Percentiles rank a stretch among this genome's conserved stretches.
Conservation (phyloP, 2,113 vertebrate species). For the human (Homo sapiens) region DNA sequence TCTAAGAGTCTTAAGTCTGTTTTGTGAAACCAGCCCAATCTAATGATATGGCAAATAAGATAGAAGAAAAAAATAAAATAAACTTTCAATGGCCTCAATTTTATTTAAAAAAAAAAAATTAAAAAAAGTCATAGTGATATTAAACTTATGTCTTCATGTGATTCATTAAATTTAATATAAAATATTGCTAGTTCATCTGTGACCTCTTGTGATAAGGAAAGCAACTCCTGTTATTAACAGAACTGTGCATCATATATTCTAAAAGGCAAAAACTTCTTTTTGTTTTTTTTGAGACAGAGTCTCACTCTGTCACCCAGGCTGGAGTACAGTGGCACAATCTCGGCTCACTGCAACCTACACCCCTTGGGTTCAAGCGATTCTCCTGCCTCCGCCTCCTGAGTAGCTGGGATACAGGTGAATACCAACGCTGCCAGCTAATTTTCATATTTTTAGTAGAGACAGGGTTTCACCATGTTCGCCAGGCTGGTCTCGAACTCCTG, state of each 20-base stretch:
- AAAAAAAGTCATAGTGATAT: not conserved
- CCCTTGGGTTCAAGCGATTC: too few species aligned
- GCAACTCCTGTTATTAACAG: not conserved
- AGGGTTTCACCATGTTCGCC: too few species aligned
- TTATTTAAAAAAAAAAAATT: not conserved
- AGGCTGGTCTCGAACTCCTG: too few species aligned
- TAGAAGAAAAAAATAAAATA: not conserved
- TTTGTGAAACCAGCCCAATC: not conserved
- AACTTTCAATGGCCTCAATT: not conserved
- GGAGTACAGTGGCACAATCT: too few species aligned
- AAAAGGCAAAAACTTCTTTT: not conserved
- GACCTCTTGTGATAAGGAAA: not conserved
- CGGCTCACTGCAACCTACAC: too few species aligned
- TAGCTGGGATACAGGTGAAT: too few species aligned
- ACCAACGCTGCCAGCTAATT: too few species aligned
- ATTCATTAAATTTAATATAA: not conserved
- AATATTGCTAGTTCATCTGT: not conserved
- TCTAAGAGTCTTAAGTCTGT: not conserved
- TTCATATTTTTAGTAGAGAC: too few species aligned
- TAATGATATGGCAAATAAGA: not conserved
- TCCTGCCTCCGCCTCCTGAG: too few species aligned
- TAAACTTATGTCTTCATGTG: not conserved
- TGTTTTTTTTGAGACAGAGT: too few species aligned
- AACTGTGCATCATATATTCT: not conserved
- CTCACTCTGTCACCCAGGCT: too few species aligned